Evolutionary conservation across 2,113 vertebrate genomes (phyloP).

Genomic region (human (Homo sapiens)): DNA sequence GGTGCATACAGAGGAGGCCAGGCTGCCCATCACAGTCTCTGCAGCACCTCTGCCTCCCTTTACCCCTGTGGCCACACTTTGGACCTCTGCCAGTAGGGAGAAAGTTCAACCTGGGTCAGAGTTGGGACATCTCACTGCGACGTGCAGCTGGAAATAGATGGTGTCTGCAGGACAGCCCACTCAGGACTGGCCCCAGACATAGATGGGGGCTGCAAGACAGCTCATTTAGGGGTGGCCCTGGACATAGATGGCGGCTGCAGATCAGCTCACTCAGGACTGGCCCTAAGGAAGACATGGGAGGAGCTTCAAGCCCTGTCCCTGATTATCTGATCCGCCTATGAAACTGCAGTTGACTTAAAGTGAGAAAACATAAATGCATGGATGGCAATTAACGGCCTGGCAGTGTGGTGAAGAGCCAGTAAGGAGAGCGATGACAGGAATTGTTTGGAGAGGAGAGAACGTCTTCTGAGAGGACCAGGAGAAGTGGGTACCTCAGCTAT

Average conservation of each 20-base stretch:
- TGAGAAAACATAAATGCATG: neutral
- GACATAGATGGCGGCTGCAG: neutral
- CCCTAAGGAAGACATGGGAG: neutral
- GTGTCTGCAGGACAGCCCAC: fast-evolving
- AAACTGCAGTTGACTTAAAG: neutral
- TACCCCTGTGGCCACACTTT: neutral
- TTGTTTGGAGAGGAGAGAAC: too few relatives aligned
- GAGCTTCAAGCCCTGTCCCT: fast-evolving
- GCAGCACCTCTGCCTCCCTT: too few relatives aligned
- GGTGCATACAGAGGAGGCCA: neutral
- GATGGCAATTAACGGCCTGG: neutral
- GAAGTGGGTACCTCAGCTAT: too few relatives aligned
- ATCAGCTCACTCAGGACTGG: neutral
- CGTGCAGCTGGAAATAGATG: neutral
- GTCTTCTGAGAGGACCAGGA: too few relatives aligned
- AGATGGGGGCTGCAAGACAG: neutral
- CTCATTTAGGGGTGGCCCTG: too few relatives aligned
- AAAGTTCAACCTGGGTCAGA: neutral
- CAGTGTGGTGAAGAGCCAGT: too few relatives aligned
- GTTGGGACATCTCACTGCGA: too few relatives aligned
- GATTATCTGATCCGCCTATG: fast-evolving
- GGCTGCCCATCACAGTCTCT: too few relatives aligned
- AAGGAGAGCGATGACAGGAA: neutral
- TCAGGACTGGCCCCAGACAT: neutral
- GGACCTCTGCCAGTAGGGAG: too few relatives aligned